These are phyloP conservation scores for Matsumyia berberina DNA, from an alignment of 2,888 invertebrate species.

Conservation along the genomic window DNA sequence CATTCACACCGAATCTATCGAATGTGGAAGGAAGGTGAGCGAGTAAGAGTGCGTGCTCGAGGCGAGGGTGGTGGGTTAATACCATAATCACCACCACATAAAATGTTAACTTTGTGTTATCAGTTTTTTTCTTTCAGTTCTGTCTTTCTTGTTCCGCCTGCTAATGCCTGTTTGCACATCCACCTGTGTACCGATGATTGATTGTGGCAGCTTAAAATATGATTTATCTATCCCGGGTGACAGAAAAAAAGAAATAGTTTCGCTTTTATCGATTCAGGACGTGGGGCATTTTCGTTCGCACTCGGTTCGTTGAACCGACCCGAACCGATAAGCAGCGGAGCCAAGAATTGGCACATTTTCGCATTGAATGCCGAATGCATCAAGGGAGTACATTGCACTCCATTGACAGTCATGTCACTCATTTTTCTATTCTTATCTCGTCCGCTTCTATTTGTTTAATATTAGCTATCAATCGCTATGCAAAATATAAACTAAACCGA, in stretches of 20 bases:
- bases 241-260: slow-evolving; percentile 27
- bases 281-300: slow-evolving; percentile 3
- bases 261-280: slow-evolving; percentile 62
- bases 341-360: slow-evolving; percentile 41
- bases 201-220: slow-evolving; percentile 41
- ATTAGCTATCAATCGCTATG: slow-evolving; percentile 69
- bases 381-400: slow-evolving; percentile 62
- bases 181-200: slow-evolving; percentile 55
- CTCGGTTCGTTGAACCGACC: slow-evolving; percentile 57
- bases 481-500: slow-evolving; percentile 44
- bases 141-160: slow-evolving; percentile 23
- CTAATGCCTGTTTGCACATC: slow-evolving; percentile 1
- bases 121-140: slow-evolving; percentile 6
- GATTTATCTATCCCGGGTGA: slow-evolving; percentile 38
- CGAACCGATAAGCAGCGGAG: slow-evolving; percentile 25
- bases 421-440: slow-evolving; percentile 47
- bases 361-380: slow-evolving; percentile 34
- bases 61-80: slow-evolving; percentile 52
- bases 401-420: slow-evolving; percentile 60
- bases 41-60: slow-evolving; percentile 59
- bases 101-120: slow-evolving; percentile 22
- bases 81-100: slow-evolving; percentile 38
- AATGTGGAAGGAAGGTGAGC: slow-evolving; percentile 66
- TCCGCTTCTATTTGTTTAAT: slow-evolving; percentile 61
- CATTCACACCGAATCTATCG: slow-evolving; percentile 81